Conservation (phyloP, 2,888 invertebrate species). For the Slavum lentiscoides region DNA sequence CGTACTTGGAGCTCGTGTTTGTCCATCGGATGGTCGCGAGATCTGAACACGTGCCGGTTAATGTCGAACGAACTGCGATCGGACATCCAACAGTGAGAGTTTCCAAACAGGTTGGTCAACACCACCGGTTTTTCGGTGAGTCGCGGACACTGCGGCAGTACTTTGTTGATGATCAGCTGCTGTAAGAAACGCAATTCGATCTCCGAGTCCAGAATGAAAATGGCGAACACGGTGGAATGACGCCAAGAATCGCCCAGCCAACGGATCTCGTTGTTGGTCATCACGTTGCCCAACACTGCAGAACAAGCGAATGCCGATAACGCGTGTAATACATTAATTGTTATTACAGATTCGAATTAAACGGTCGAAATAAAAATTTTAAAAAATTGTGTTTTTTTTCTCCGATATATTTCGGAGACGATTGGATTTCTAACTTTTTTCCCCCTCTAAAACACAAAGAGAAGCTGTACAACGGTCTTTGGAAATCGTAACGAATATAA, state of each 20-base stretch:
- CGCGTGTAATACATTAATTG: too few species aligned
- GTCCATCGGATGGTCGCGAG: conserved; percentile 57
- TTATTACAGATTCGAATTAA: too few species aligned
- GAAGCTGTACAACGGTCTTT: too few species aligned
- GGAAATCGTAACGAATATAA: too few species aligned
- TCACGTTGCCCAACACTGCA: conserved; percentile 55
- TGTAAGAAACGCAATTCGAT: conserved; percentile 61
- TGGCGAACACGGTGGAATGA: conserved; percentile 61
- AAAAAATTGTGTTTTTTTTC: too few species aligned
- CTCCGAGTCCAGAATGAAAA: conserved; percentile 61
- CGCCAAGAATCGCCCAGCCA: conserved; percentile 61
- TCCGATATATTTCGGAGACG: too few species aligned
- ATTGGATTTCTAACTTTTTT: too few species aligned
- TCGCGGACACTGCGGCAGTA: conserved; percentile 61
- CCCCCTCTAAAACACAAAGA: too few species aligned
- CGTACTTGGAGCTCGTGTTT: conserved; percentile 55
- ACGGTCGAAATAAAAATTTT: too few species aligned
- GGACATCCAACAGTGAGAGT: conserved; percentile 63
- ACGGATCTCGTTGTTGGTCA: conserved; percentile 40
- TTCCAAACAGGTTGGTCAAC: conserved; percentile 57
- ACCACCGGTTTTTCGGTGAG: conserved; percentile 60
- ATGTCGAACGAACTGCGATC: conserved; percentile 62
- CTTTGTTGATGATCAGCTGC: conserved; percentile 61
- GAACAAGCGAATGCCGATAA: too few species aligned
- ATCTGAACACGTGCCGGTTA: conserved; percentile 61